Base-by-base conservation (phyloP, 2,113 vertebrate species). In the Lamprologus speciosus region DNA sequence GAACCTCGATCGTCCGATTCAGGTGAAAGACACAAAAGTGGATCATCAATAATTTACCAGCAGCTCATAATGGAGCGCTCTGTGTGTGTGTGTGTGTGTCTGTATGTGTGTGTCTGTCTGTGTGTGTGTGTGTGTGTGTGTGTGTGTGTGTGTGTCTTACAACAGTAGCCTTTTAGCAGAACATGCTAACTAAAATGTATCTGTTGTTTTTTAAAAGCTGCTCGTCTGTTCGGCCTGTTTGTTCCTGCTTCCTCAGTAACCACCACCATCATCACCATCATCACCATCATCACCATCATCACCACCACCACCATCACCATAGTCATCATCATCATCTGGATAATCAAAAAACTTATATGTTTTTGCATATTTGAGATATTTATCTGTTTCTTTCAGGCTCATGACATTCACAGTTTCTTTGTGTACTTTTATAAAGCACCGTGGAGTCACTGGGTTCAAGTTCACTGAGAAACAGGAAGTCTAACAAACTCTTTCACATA, bases 91-190 rank as follows among this genome's bases (percentile, higher is more conserved):
- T 8, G 7, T 89, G 51, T 51, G 17, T n/a, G 6, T 47, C 3
- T 47, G 45, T 47, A 2, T 54, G 2, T 54, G 3, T 53, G n/a
- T 21, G 51, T 19, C 0, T 50, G 26, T 9, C 2, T n/a, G 17
- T n/a, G 45, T 47, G 8, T 19, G 8, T 19, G 47, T 51, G 84
- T 75, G 42, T 60, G 84, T 80, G 42, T 85, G 82, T 63, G 58
- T 81, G 73, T 89, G 51, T 83, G 5, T 42, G 40, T 42, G 28
- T 6, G 28, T 31, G 6, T 2, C 28, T 17, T 23, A 86, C 28
- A 79, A 85, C 84, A 90, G 85, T 83, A 92, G 82, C 80, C 80
- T 87, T 88, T 92, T 90, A 90, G 87, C 87, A 80, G 51, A 83
- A 92, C 91, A 90, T 85, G 87, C 82, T 89, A 87, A 81, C 81